Conservation (phyloP, 2,797 vertebrate genomes). For the Enteromius argenteus region DNA sequence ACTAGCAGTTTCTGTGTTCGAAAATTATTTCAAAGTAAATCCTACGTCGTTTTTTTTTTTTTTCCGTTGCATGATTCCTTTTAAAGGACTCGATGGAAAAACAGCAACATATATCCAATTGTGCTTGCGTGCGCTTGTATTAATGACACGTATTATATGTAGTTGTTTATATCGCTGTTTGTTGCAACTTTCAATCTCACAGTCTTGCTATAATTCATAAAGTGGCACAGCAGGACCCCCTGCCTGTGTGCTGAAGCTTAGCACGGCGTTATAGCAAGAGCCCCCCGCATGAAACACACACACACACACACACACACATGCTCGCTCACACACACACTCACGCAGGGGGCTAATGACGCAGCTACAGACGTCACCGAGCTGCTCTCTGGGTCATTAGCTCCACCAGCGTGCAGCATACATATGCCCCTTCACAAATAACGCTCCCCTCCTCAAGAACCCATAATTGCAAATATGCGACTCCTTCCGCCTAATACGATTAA, state of each 20-base stretch:
- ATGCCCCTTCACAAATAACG: neutral
- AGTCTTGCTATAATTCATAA: constrained; percentile 37
- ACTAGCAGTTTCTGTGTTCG: neutral
- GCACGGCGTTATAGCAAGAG: neutral
- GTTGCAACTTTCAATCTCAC: neutral
- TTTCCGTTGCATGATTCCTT: neutral
- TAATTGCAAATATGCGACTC: constrained; percentile 32
- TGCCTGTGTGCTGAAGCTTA: constrained; percentile 43
- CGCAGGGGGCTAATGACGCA: constrained; percentile 48
- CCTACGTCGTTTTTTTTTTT: neutral
- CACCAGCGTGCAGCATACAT: constrained; percentile 14
- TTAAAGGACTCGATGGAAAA: neutral
- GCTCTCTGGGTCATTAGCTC: constrained; percentile 38
- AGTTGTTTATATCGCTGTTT: neutral
- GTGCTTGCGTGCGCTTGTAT: neutral
- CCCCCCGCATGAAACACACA: neutral
- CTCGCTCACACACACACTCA: neutral
- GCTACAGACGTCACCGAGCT: constrained; percentile 33
- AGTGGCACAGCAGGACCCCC: constrained; percentile 47
- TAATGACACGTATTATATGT: neutral
- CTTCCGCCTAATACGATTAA: constrained; percentile 47
- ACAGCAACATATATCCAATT: neutral
- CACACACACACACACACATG: no score
- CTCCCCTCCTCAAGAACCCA: constrained; percentile 9
- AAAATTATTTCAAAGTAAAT: neutral